A percentile compares a stretch with the other conserved stretches of the same genome.
phyloP scores from a whole-genome alignment of 2,888 invertebrate genomes.

The Pachymerium ferrugineum region DNA sequence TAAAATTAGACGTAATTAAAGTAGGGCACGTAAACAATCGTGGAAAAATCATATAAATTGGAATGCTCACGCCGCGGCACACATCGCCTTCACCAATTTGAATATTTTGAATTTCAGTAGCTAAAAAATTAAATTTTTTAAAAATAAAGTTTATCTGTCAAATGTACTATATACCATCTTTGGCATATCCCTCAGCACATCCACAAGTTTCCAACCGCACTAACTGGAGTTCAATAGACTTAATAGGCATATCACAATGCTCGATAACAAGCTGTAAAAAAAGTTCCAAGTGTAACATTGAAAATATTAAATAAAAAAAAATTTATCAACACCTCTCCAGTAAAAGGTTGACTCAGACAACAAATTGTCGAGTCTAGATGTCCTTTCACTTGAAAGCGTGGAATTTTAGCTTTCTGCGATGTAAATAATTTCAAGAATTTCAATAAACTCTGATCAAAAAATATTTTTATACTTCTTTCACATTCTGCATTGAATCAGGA shows the following conservation, averaged over 20 bases:
- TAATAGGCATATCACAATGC: slow-evolving; percentile 73
- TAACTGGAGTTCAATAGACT: slow-evolving; percentile 88
- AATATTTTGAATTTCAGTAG: slow-evolving; percentile 96
- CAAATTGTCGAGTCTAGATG: slow-evolving; percentile 76
- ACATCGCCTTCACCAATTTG: slow-evolving; percentile 94
- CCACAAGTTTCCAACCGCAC: slow-evolving; percentile 94
- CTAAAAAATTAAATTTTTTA: slow-evolving; percentile 51
- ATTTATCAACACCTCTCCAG: slow-evolving; percentile 63
- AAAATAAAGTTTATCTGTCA: background rate
- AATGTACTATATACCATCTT: slow-evolving; percentile 63
- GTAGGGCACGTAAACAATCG: slow-evolving; percentile 92
- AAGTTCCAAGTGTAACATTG: background rate
- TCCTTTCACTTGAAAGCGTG: slow-evolving; percentile 76
- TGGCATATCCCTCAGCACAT: slow-evolving; percentile 81
- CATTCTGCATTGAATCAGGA: slow-evolving; percentile 72
- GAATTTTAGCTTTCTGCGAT: slow-evolving; percentile 57
- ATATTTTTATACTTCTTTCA: slow-evolving; percentile 52
- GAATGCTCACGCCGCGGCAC: slow-evolving; percentile 70
- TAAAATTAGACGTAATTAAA: slow-evolving; percentile 81
- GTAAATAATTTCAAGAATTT: background rate
- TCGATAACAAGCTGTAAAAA: slow-evolving; percentile 63
- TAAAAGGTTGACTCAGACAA: slow-evolving; percentile 76
- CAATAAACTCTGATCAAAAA: background rate
- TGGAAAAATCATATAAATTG: slow-evolving; percentile 93
- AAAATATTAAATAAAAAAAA: background rate